These are phyloP conservation scores for Lepus oiostolus DNA, from an alignment of 2,797 vertebrate genomes.

Conservation along the genomic window DNA sequence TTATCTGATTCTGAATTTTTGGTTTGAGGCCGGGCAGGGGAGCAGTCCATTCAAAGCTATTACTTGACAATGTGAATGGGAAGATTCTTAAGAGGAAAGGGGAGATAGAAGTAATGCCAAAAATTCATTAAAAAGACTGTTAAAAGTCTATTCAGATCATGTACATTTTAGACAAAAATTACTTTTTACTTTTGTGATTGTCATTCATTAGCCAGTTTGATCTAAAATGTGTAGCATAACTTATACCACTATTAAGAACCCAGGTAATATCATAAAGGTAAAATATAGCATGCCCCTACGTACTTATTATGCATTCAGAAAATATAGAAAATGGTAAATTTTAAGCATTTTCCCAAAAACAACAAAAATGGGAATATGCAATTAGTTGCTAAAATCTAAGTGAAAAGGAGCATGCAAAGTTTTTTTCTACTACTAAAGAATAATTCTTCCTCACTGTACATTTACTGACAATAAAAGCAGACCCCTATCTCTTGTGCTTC, in stretches of 20 bases:
- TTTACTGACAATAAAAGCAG: slow-evolving; percentile 46
- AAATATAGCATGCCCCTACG: not conserved
- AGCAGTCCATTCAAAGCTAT: not conserved
- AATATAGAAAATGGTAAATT: not conserved
- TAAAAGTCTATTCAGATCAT: not conserved
- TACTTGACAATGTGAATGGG: not conserved
- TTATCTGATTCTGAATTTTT: slow-evolving; percentile 36
- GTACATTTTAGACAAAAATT: slow-evolving; percentile 57
- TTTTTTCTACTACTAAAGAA: not conserved
- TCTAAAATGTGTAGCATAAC: not conserved
- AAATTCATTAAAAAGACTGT: not conserved
- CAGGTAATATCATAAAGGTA: slow-evolving; percentile 25
- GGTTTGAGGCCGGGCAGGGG: not conserved
- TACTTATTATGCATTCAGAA: slow-evolving; percentile 54
- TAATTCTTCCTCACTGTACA: not conserved
- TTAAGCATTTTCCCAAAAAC: not conserved
- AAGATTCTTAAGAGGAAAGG: slow-evolving; percentile 36
- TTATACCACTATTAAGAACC: not conserved
- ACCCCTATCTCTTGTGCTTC: not conserved
- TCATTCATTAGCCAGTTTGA: slow-evolving; percentile 35
- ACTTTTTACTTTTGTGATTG: slow-evolving; percentile 24
- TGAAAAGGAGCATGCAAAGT: not conserved
- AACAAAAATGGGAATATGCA: not conserved
- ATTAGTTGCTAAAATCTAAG: slow-evolving; percentile 31
- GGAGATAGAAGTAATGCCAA: not conserved